These are phyloP conservation scores for Pyrrhosoma nymphula DNA, from an alignment of 2,888 invertebrate species.

Conservation along the genomic window DNA sequence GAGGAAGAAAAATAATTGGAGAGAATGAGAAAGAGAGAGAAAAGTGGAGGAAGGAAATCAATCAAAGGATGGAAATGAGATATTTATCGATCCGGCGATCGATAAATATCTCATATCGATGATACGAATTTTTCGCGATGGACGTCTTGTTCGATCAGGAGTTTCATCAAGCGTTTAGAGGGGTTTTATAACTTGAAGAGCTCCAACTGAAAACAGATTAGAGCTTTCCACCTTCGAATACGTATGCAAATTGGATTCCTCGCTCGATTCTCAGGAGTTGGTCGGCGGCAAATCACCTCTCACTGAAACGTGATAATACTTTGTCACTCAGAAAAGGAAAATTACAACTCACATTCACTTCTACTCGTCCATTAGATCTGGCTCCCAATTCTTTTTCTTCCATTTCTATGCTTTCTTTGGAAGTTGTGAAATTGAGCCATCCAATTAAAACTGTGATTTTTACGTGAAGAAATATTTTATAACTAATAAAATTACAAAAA, in stretches of 20 bases:
- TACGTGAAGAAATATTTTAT: too few species aligned
- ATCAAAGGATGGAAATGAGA: conserved; percentile 10
- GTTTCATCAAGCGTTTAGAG: not conserved
- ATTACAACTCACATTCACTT: not conserved
- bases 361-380: too few species aligned
- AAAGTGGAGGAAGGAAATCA: not conserved
- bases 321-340: not conserved
- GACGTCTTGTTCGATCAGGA: not conserved
- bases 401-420: not conserved
- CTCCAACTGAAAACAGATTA: not conserved
- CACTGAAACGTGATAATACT: not conserved
- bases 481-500: too few species aligned
- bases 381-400: not conserved
- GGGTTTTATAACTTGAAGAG: not conserved
- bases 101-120: too few species aligned
- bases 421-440: too few species aligned
- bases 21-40: not conserved
- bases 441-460: too few species aligned
- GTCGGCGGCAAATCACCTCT: not conserved
- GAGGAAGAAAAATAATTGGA: not conserved
- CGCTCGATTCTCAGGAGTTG: not conserved
- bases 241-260: not conserved
- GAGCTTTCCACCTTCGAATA: not conserved
- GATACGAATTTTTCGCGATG: not conserved
- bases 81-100: not conserved